These are phyloP conservation scores for Hydra vulgaris DNA, from an alignment of 30 jellyfish, hydroid and myxozoan species.

Conservation along the genomic window DNA sequence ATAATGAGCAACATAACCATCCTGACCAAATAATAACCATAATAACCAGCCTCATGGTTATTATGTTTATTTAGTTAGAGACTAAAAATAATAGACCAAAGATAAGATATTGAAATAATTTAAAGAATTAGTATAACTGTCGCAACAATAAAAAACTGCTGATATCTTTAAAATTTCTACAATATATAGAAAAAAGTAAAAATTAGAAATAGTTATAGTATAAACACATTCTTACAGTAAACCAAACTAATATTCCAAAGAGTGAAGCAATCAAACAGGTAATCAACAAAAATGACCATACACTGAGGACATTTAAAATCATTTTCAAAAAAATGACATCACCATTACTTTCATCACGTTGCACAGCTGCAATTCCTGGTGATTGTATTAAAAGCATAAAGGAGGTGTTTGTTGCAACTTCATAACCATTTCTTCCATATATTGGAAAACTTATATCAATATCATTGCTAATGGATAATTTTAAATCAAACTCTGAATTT, in stretches of 20 bases:
- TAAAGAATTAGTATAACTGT: too few relatives aligned
- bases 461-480: background rate
- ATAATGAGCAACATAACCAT: too few relatives aligned
- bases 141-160: too few relatives aligned
- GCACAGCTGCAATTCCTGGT: slow-evolving; percentile 24
- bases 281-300: slow-evolving; percentile 22
- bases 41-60: too few relatives aligned
- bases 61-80: too few relatives aligned
- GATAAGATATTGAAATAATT: too few relatives aligned
- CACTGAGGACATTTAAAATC: background rate
- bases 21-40: too few relatives aligned
- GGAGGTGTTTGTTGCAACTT: background rate
- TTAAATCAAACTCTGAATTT: slow-evolving; percentile 15
- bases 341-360: slow-evolving; percentile 5
- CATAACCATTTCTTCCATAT: slow-evolving; percentile 22
- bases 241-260: slow-evolving; percentile 8
- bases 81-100: too few relatives aligned
- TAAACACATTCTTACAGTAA: slow-evolving; percentile 13
- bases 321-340: background rate
- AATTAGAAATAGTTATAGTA: background rate
- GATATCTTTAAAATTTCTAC: background rate
- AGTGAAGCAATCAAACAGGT: slow-evolving; percentile 4
- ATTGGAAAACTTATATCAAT: slow-evolving; percentile 31
- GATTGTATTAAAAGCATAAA: slow-evolving; percentile 19
- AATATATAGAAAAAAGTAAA: background rate